These are phyloP conservation scores for Scarus forsteni DNA, from an alignment of 2,797 vertebrate species.

Conservation along the genomic window DNA sequence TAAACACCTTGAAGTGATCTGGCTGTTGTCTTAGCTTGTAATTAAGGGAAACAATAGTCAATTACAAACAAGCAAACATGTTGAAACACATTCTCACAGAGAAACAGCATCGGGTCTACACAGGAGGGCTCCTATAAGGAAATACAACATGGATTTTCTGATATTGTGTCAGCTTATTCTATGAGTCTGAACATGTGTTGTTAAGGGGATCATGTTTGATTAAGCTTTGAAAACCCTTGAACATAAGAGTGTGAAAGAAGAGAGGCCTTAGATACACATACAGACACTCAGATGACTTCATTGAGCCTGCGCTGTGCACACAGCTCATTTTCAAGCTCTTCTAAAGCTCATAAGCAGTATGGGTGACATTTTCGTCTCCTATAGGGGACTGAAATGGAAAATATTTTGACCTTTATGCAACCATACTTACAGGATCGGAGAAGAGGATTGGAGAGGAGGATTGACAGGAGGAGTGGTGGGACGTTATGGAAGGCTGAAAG, in stretches of 20 bases:
- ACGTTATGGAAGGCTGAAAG: conserved; percentile 17
- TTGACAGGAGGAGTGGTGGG: conserved; percentile 22
- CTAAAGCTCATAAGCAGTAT: conserved; percentile 52
- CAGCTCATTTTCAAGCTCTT: conserved; percentile 48
- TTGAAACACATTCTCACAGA: conserved; percentile 20
- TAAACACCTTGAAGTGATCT: conserved; percentile 61
- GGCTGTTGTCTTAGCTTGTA: conserved; percentile 40
- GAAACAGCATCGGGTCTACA: conserved; percentile 28
- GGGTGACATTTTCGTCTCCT: conserved; percentile 72
- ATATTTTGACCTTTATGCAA: conserved; percentile 72
- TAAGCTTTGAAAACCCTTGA: not conserved
- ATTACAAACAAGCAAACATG: conserved; percentile 42
- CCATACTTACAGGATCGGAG: conserved; percentile 53
- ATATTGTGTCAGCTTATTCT: conserved; percentile 12
- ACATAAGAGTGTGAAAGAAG: not conserved
- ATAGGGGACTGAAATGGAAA: conserved; percentile 65
- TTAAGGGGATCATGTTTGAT: conserved; percentile 11
- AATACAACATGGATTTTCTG: conserved; percentile 11
- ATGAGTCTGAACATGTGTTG: conserved; percentile 17
- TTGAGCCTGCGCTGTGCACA: conserved; percentile 10
- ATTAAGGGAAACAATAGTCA: conserved; percentile 52
- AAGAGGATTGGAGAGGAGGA: conserved; percentile 32
- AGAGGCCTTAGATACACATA: not conserved
- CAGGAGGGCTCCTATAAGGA: not conserved
- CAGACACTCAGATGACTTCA: not conserved